Conservation (phyloP, 2,113 vertebrate species). For the Platanista minor region DNA sequence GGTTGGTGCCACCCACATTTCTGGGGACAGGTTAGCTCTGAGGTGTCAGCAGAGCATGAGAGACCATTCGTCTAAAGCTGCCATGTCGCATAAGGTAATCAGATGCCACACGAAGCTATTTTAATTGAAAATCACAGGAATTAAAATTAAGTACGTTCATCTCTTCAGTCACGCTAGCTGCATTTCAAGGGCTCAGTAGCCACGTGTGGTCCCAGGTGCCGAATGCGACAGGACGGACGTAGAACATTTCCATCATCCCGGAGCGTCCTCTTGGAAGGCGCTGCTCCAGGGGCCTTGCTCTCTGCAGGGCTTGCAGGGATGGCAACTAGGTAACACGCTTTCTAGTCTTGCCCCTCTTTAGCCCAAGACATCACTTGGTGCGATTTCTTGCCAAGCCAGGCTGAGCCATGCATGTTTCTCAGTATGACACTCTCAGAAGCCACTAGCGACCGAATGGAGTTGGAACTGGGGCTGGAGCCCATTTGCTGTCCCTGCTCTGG, state of each 20-base stretch:
- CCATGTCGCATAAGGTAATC: background rate
- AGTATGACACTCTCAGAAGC: background rate
- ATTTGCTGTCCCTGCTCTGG: background rate
- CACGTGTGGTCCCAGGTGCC: accelerated
- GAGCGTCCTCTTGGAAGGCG: background rate
- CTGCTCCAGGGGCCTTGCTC: background rate
- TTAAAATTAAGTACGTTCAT: background rate
- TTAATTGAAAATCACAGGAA: background rate
- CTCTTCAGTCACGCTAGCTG: background rate
- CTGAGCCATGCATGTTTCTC: background rate
- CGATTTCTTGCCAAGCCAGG: background rate
- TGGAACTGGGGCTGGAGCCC: background rate
- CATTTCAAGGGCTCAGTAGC: background rate
- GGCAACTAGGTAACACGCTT: background rate
- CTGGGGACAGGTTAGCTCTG: background rate
- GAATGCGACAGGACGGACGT: accelerated
- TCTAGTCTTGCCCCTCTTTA: too few species aligned
- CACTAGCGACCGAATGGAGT: accelerated
- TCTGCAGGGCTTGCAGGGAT: background rate
- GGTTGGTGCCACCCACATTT: background rate
- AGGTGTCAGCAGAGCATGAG: background rate
- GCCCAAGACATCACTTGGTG: background rate
- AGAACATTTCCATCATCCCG: background rate
- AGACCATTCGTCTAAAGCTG: background rate
- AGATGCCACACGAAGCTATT: accelerated